Evolutionary conservation across 1,140 invertebrate genomes (phyloP), one percentile per base, ranked within the genome.

Genomic region (Drosophila orosa): DNA sequence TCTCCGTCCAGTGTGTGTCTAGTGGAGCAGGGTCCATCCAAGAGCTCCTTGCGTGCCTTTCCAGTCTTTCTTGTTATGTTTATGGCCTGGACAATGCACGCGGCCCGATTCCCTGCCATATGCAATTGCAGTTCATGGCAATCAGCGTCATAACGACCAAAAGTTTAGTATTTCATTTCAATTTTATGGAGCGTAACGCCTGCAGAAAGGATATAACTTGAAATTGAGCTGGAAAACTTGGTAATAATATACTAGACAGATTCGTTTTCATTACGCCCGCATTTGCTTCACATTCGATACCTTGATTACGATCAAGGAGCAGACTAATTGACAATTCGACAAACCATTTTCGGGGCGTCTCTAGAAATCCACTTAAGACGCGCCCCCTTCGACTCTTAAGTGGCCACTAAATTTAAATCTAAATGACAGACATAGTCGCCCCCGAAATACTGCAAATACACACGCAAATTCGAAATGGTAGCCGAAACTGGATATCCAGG

Each of bases 111-210:
- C 39, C 63, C 45, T 2, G 17, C 48, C 68, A 44, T 67, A 77
- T 87, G 83, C 83, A 83, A 82, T 76, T 87, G 83, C 83, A 86
- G 79, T 83, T 86, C 79, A 79, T 76, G 83, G 83, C 83, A 86
- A 87, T 87, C 78, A 86, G 83, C 48, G 77, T 54, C 74, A 75
- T 75, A 87, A 87, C 62, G 75, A 87, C 69, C 29, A 58, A 69
- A 69, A 87, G 67, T 87, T 82, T 76, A 87, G 74, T 87, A 76
- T 86, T 87, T 86, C 79, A 87, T 86, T 87, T 83, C 79, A 82
- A 65, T 73, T 87, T 86, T 87, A 86, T 86, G 71, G 72, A 76
- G 79, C 79, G 75, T 87, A 63, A 82, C 79, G 60, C 60, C 66
- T 79, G 82, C 63, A 75, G 74, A 87, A 82, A 66, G 79, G 79